These are phyloP conservation scores for Adela reaumurella DNA, from an alignment of 2,888 invertebrate species.

Conservation along the genomic window DNA sequence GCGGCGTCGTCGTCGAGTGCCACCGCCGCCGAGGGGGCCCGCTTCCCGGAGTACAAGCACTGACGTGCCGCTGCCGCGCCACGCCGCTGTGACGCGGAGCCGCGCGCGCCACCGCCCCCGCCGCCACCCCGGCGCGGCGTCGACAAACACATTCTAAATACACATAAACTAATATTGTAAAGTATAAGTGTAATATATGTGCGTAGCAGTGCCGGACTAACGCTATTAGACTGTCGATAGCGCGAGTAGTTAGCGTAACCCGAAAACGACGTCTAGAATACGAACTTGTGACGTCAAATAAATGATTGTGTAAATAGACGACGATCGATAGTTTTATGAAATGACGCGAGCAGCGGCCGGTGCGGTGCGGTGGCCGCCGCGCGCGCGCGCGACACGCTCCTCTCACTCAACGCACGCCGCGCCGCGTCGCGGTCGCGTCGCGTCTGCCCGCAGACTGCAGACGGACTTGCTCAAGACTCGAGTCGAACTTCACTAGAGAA, in stretches of 20 bases:
- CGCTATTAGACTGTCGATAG: neutral
- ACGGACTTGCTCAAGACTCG: slow-evolving; percentile 2
- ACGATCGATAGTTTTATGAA: neutral
- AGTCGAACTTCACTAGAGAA: neutral
- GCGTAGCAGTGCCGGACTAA: neutral
- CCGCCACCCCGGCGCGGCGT: neutral
- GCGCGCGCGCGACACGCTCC: slow-evolving; percentile 3
- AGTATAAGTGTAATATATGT: neutral
- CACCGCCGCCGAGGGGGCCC: slow-evolving; percentile 53
- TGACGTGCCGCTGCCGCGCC: slow-evolving; percentile 44
- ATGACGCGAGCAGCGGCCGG: no score
- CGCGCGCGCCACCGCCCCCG: slow-evolving; percentile 14
- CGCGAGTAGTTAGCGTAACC: neutral
- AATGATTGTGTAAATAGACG: neutral
- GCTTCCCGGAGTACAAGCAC: slow-evolving; percentile 76
- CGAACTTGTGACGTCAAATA: neutral
- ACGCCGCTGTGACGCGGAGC: slow-evolving; percentile 14
- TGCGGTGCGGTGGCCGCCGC: no score
- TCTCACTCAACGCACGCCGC: neutral
- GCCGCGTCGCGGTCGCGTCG: no score
- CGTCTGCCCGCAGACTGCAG: neutral
- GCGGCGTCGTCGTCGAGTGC: slow-evolving; percentile 32
- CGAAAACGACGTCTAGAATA: neutral
- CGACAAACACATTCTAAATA: neutral
- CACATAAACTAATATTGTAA: neutral